Conservation (phyloP, 1,140 invertebrate species). For the Muscidifurax raptorellus region DNA sequence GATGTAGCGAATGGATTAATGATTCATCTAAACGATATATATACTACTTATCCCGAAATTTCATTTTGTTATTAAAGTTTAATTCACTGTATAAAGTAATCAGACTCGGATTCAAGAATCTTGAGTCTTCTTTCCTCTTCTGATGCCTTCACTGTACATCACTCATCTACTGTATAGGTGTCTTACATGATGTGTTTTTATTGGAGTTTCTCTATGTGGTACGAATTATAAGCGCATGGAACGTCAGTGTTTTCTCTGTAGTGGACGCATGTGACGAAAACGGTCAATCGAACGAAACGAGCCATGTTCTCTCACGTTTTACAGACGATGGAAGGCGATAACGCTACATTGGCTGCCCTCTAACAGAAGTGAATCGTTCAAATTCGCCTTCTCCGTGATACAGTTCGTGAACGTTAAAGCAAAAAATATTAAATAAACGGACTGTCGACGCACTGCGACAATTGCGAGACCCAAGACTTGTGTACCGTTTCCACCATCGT, state of each 20-base stretch:
- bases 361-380: slow-evolving; percentile 73
- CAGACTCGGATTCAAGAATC: neutral
- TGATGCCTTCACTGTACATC: neutral
- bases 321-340: slow-evolving; percentile 74
- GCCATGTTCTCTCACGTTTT: slow-evolving; percentile 66
- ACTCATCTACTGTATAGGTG: slow-evolving; percentile 35
- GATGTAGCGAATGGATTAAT: slow-evolving; percentile 44
- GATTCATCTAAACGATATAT: neutral
- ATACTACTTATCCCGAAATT: slow-evolving; percentile 3
- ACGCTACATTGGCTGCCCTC: slow-evolving; percentile 73
- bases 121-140: neutral
- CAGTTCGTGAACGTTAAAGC: slow-evolving; percentile 13
- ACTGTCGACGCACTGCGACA: slow-evolving; percentile 36
- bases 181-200: slow-evolving; percentile 38
- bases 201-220: slow-evolving; percentile 45
- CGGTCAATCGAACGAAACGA: slow-evolving; percentile 41
- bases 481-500: slow-evolving; percentile 30
- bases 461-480: slow-evolving; percentile 47
- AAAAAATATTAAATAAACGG: slow-evolving; percentile 20
- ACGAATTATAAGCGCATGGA: slow-evolving; percentile 47
- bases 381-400: slow-evolving; percentile 38
- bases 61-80: slow-evolving; percentile 5
- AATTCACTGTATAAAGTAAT: slow-evolving; percentile 23
- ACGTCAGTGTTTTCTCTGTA: slow-evolving; percentile 52
- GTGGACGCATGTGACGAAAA: slow-evolving; percentile 48